Base-by-base conservation (phyloP, 2,888 invertebrate genomes). In the Xylota segnis region DNA sequence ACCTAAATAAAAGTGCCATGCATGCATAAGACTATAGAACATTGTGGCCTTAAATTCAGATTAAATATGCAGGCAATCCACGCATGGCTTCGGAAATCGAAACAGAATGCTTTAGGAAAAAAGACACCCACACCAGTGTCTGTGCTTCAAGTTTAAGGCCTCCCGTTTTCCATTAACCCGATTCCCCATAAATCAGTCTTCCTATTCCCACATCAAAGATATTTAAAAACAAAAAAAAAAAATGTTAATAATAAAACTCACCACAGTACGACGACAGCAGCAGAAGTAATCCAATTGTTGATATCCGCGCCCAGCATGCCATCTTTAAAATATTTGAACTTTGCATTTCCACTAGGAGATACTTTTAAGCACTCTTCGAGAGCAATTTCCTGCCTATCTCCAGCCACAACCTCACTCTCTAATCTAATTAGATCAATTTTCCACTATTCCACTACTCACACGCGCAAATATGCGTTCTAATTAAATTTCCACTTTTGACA, bases 211-310 rank as follows among this genome's bases (percentile, higher is more conserved):
- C 23, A 23, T 23, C 23, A 23, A 23, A 23, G 23, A 23, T 23
- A 23, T 23, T 23, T 23, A 2, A 23, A 3, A 23, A 23, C 1
- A 34, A 6, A 3, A 34, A 34, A 34, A 6, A 32, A 32, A 34
- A 34, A 2, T 34, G 9, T 9, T 34, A 5, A 40, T 4, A 5
- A 23, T 16, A 34, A 23, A 45, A 82, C 86, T 86, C 56, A 86
- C 86, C 86, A 37, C 68, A 86, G 45, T 63, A 82, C 29, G 68
- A 86, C 29, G 52, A 32, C 72, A 86, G 68, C 56, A 86, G 40
- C 63, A 86, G 27, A 27, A 86, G 76, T 86, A 86, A 86, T 86
- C 86, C 86, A 72, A 86, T 47, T 56, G 86, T 68, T 63, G 86
- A 68, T 52, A 82, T 37, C 58, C 72, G 50, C 16, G 76, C 14